Base-by-base conservation (phyloP, 2,888 invertebrate genomes). In the Metalampra italica region DNA sequence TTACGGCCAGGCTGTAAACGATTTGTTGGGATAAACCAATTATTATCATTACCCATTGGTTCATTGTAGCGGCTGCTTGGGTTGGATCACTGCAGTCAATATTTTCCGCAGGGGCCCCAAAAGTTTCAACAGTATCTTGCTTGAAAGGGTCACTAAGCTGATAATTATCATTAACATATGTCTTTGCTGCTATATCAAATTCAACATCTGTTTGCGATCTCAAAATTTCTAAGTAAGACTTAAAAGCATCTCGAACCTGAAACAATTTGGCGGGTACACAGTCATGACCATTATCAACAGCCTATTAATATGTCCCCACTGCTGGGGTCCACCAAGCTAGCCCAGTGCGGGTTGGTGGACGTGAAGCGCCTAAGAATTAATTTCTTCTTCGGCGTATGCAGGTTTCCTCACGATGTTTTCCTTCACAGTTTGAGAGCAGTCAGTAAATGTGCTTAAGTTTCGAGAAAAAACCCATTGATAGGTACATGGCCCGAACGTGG, bases 61-160 rank as follows among this genome's bases (percentile, higher is more conserved):
- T 78, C 7, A 78, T 78, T 15, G 1, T 57, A 1, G 54, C 45
- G 29, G 78, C 67, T 29, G 74, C 57, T 48, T 54, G 12, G 9
- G 9, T 3, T 8, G 48, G 34, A 4, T 71, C 0, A 39, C 43
- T 47, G 40, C 74, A 76, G 44, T 78, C 56, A 1, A 71, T 1
- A 32, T 59, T 66, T 57, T 71, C 51, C n/a, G 53, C 58, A 9
- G 49, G 55, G 14, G 72, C 55, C 3, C 51, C 46, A 39, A 77
- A 73, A 15, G 57, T 45, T 4, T 51, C 9, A 1, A 22, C 7
- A 0, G 61, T 46, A 3, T 60, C 55, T 3, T 29, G 0, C 29
- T 8, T 39, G 34, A 68, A 75, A 0, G 34, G 1, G 0, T 41
- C 8, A 9, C 43, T 62, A 0, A 78, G 41, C 29, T 50, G 53